Percentiles rank a stretch among this genome's conserved stretches.
Evolutionary conservation across 2,113 vertebrate species (phyloP).

Genomic region (Sciurus niger): DNA sequence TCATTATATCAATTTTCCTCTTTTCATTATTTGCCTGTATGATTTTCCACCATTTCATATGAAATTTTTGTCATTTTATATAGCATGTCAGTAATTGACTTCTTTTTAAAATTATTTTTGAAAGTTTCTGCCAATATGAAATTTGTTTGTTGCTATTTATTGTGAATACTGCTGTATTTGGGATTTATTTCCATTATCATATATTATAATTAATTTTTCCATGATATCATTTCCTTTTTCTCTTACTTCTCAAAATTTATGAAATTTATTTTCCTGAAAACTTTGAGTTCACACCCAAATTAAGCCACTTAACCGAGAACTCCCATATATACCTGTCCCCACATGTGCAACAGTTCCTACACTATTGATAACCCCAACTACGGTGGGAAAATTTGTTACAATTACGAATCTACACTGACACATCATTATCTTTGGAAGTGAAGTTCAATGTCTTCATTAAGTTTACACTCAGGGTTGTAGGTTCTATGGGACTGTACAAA

Average conservation of each 20-base stretch:
- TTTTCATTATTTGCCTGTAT: conserved; percentile 7
- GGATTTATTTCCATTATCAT: background rate
- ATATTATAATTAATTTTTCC: background rate
- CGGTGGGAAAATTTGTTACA: background rate
- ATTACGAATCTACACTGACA: background rate
- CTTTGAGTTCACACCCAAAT: background rate
- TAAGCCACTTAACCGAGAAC: background rate
- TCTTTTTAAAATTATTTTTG: background rate
- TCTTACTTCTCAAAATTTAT: background rate
- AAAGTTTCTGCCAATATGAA: background rate
- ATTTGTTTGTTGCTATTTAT: background rate
- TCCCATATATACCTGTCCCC: background rate
- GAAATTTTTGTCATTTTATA: background rate
- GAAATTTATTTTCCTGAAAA: background rate
- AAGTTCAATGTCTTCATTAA: background rate
- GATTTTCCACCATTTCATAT: background rate
- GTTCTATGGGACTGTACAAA: background rate
- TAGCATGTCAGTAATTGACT: background rate
- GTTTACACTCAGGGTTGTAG: background rate
- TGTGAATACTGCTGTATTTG: background rate
- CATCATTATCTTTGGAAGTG: background rate
- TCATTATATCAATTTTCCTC: background rate
- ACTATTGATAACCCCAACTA: background rate
- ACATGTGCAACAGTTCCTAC: no score
- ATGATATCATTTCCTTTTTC: background rate